Evolutionary conservation across 2,113 vertebrate genomes (phyloP).

Genomic region (Menidia beryllina): DNA sequence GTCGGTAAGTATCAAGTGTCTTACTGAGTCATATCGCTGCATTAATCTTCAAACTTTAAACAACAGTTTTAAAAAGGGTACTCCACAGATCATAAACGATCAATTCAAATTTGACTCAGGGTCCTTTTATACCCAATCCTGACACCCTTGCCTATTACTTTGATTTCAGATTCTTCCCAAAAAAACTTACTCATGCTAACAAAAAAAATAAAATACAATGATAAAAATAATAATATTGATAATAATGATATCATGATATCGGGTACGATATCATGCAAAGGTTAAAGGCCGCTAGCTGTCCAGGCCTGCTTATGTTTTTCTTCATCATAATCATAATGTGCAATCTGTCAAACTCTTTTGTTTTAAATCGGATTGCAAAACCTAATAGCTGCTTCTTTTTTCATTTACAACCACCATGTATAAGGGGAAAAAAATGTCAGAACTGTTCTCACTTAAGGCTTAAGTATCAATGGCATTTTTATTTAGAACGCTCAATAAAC

Average conservation of each 20-base stretch:
- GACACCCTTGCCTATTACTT: too few species aligned
- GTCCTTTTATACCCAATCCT: too few species aligned
- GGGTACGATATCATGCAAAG: too few species aligned
- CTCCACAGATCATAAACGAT: neutral
- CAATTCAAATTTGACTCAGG: too few species aligned
- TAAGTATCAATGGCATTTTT: slow-evolving; percentile 38
- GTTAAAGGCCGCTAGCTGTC: too few species aligned
- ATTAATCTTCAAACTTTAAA: neutral
- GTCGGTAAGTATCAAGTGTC: slow-evolving; percentile 84
- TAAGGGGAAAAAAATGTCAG: neutral
- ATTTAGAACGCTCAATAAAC: slow-evolving; percentile 49
- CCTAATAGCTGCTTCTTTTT: neutral
- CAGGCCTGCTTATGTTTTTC: neutral
- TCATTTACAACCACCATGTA: neutral
- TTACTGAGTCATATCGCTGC: neutral
- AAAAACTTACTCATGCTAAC: neutral
- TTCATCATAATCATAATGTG: neutral
- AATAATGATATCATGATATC: too few species aligned
- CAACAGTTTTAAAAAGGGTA: neutral
- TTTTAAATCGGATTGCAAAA: neutral
- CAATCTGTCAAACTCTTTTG: neutral
- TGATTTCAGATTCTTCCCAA: neutral
- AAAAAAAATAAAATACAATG: too few species aligned
- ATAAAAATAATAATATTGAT: too few species aligned
- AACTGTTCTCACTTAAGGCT: slow-evolving; percentile 21